Evolutionary conservation across 2,113 vertebrate species (phyloP).

Genomic region (Mionectes macconnelli): DNA sequence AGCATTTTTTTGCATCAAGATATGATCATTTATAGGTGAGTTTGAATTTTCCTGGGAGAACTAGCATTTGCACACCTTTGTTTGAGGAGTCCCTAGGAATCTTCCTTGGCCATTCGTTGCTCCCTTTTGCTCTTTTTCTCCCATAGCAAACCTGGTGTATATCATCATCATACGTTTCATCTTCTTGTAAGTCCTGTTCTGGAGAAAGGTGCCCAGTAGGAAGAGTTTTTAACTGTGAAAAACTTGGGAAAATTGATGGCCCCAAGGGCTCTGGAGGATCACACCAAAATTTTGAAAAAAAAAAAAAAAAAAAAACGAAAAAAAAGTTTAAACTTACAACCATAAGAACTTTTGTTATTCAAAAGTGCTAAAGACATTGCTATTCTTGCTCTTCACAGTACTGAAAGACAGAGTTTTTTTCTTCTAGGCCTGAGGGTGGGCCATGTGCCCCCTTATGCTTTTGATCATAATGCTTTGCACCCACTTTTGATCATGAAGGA

Average conservation of each 20-base stretch:
- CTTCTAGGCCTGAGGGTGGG: background rate
- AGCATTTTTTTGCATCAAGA: background rate
- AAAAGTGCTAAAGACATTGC: background rate
- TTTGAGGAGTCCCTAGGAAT: background rate
- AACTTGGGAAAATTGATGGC: background rate
- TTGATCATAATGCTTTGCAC: too few relatives aligned
- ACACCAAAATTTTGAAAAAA: background rate
- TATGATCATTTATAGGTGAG: background rate
- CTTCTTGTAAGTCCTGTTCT: background rate
- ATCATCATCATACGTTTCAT: rapidly evolving
- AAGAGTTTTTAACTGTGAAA: background rate
- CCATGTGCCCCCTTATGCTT: background rate
- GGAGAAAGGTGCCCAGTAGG: background rate
- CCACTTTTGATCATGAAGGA: background rate
- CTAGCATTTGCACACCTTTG: background rate
- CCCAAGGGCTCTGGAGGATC: background rate
- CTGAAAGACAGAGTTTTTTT: background rate
- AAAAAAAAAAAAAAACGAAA: background rate
- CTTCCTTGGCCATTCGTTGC: background rate
- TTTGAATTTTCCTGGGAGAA: background rate
- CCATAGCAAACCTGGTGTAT: background rate
- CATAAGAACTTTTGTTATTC: background rate
- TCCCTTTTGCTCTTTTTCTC: background rate
- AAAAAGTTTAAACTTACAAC: background rate
- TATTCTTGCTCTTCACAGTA: background rate